Evolutionary conservation across 2,888 invertebrate species (phyloP).

Genomic region (Glyphotaelius pellucidus): DNA sequence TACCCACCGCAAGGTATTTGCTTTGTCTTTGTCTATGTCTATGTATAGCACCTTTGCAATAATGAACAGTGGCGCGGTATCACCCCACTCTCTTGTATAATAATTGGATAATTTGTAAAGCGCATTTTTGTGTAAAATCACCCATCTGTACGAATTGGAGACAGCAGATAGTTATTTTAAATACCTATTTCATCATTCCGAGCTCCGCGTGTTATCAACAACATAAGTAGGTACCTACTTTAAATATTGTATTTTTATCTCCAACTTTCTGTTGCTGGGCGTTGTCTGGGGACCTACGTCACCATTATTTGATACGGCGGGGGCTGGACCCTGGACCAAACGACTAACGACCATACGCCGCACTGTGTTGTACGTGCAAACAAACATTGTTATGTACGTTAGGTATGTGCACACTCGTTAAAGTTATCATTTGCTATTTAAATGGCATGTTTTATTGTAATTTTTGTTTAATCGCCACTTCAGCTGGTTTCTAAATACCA

Average conservation of each 20-base stretch:
- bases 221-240: not conserved
- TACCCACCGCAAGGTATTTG: not conserved
- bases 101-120: no score
- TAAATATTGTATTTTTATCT: conserved; percentile 25
- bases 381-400: not conserved
- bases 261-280: conserved; percentile 27
- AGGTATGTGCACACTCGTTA: not conserved
- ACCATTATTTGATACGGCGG: conserved; percentile 4
- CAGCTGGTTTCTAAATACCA: not conserved
- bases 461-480: not conserved
- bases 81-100: not conserved
- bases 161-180: conserved; percentile 34
- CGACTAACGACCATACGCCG: not conserved
- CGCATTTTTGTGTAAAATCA: no score
- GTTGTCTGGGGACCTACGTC: not conserved
- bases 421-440: not conserved
- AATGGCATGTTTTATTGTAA: not conserved
- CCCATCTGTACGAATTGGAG: not conserved
- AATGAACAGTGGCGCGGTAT: conserved; percentile 28
- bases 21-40: not conserved
- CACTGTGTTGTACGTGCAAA: not conserved
- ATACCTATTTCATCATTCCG: conserved; percentile 41
- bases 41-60: not conserved
- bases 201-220: conserved; percentile 13
- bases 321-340: not conserved